Evolutionary conservation across 1,140 invertebrate genomes (phyloP).

Genomic region (Diorhabda elongata): DNA sequence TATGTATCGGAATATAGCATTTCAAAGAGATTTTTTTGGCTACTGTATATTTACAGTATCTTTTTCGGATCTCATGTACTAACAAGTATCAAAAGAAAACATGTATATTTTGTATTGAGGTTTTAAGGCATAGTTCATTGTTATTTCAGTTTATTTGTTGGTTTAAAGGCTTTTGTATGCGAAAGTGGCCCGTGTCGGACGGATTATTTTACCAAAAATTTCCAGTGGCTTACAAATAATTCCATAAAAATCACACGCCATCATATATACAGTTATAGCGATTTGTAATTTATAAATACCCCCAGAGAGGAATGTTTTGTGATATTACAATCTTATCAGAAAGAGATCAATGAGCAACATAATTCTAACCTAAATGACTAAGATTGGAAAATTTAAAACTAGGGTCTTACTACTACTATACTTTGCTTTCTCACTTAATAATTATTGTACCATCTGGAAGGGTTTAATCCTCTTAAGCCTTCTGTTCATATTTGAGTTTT

Average conservation of each 20-base stretch:
- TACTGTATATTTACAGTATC: slow-evolving; percentile 17
- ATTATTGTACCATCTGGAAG: too few relatives aligned
- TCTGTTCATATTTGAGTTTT: too few relatives aligned
- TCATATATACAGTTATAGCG: too few relatives aligned
- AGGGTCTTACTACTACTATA: too few relatives aligned
- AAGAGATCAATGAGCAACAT: too few relatives aligned
- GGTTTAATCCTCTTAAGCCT: too few relatives aligned
- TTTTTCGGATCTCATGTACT: slow-evolving; percentile 12
- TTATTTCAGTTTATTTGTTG: slow-evolving; percentile 13
- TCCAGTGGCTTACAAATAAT: neutral
- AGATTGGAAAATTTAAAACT: too few relatives aligned
- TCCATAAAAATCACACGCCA: neutral
- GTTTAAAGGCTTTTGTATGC: slow-evolving; percentile 6
- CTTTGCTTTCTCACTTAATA: too few relatives aligned
- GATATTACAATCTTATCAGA: too few relatives aligned
- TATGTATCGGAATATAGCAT: slow-evolving; percentile 18
- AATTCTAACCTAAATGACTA: too few relatives aligned
- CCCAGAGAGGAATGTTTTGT: too few relatives aligned
- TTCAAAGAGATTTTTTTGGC: slow-evolving; percentile 11
- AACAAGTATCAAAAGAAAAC: slow-evolving; percentile 18
- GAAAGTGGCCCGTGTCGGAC: slow-evolving; percentile 7
- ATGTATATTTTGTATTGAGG: slow-evolving; percentile 2
- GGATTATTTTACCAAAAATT: neutral
- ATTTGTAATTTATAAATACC: too few relatives aligned
- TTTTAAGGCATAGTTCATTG: slow-evolving; percentile 4